Percentiles rank a stretch among this genome's conserved stretches.
phyloP scores from a whole-genome alignment of 2,888 invertebrate species.

The Aelia acuminata region DNA sequence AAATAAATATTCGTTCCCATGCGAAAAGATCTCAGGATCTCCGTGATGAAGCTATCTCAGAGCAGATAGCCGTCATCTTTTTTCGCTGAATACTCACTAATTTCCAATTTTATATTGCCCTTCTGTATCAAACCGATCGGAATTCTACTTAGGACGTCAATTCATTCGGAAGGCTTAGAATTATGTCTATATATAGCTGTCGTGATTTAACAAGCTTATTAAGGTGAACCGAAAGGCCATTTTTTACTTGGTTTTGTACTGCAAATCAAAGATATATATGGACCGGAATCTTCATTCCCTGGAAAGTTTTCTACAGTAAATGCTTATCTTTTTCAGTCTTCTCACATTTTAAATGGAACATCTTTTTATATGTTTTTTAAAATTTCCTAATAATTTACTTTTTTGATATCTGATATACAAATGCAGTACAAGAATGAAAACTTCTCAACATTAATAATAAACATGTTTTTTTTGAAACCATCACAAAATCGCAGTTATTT shows the following conservation, averaged over 20 bases:
- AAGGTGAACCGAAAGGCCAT: background rate
- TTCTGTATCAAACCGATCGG: background rate
- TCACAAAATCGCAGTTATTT: no score
- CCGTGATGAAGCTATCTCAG: background rate
- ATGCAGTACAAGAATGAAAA: no score
- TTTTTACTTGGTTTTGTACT: background rate
- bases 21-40: background rate
- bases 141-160: background rate
- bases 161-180: no score
- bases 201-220: background rate
- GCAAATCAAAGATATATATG: background rate
- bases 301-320: background rate
- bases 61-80: background rate
- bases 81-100: background rate
- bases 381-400: no score
- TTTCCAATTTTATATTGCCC: background rate
- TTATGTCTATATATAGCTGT: background rate
- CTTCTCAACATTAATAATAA: no score
- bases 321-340: background rate
- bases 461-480: no score
- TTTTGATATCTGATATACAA: no score
- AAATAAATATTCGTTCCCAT: no score
- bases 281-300: background rate
- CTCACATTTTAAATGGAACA: background rate
- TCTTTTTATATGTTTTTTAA: no score